phyloP scores from a whole-genome alignment of 2,113 vertebrate species.

The Psittacara wagleri region DNA sequence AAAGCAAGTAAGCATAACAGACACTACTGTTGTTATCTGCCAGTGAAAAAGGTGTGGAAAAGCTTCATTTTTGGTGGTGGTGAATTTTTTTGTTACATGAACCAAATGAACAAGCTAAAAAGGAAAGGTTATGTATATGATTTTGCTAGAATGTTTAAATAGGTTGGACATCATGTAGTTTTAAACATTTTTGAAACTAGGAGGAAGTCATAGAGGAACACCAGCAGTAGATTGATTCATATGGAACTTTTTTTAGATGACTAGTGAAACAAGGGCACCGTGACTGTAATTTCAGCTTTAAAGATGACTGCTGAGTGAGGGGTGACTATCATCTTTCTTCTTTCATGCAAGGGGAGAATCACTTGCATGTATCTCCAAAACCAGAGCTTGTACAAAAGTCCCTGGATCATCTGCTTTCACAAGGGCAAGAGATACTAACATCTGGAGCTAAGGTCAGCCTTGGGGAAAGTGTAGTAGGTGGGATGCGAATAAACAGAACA shows the following conservation, averaged over 20 bases:
- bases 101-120: neutral
- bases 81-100: neutral
- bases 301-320: neutral
- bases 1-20: slow-evolving; percentile 86
- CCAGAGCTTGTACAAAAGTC: neutral
- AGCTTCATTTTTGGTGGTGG: neutral
- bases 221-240: neutral
- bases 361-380: neutral
- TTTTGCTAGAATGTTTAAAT: neutral
- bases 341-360: neutral
- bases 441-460: neutral
- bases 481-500: neutral
- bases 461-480: neutral
- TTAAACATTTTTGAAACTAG: neutral
- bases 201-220: neutral
- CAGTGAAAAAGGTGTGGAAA: neutral
- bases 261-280: neutral
- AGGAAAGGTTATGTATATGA: fast-evolving
- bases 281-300: slow-evolving; percentile 35
- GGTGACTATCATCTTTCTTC: neutral
- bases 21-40: neutral
- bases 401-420: neutral
- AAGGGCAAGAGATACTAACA: neutral
- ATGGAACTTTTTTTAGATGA: neutral
- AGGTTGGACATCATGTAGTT: neutral